These are phyloP conservation scores for Myotis findleyi DNA, from an alignment of 2,797 vertebrate genomes.

Conservation along the genomic window DNA sequence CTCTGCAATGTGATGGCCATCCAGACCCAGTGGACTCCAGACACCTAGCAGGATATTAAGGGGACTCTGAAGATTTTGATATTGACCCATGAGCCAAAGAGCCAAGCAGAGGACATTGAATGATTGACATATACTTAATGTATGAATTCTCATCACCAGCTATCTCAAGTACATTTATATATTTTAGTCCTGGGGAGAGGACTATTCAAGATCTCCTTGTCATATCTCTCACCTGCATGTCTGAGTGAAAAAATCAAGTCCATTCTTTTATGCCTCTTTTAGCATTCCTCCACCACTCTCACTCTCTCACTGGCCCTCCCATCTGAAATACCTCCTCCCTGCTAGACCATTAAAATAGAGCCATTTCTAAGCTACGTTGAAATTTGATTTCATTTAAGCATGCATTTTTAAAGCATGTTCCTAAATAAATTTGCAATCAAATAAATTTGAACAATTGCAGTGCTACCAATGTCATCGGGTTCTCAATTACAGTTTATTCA, in stretches of 20 bases:
- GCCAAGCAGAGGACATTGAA: background rate
- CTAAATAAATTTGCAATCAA: slow-evolving; percentile 68
- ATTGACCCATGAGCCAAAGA: background rate
- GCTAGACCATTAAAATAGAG: background rate
- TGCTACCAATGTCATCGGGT: slow-evolving; percentile 40
- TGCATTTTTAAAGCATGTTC: slow-evolving; percentile 23
- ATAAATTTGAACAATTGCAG: background rate
- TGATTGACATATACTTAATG: background rate
- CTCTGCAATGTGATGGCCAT: background rate
- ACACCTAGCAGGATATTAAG: background rate
- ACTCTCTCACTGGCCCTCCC: background rate
- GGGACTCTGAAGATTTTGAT: background rate
- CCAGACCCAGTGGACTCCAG: background rate
- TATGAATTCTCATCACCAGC: background rate
- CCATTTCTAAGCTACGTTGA: background rate
- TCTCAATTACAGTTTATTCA: slow-evolving; percentile 59
- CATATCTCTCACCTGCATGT: background rate
- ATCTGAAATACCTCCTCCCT: background rate
- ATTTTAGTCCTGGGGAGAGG: background rate
- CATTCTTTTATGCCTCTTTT: slow-evolving; percentile 4
- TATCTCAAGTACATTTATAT: background rate
- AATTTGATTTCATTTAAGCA: slow-evolving; percentile 26
- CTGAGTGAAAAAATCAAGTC: slow-evolving; percentile 44
- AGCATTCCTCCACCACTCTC: background rate
- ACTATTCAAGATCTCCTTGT: background rate